Evolutionary conservation across 2,888 invertebrate genomes (phyloP).

Genomic region (Sthenelais limicola): DNA sequence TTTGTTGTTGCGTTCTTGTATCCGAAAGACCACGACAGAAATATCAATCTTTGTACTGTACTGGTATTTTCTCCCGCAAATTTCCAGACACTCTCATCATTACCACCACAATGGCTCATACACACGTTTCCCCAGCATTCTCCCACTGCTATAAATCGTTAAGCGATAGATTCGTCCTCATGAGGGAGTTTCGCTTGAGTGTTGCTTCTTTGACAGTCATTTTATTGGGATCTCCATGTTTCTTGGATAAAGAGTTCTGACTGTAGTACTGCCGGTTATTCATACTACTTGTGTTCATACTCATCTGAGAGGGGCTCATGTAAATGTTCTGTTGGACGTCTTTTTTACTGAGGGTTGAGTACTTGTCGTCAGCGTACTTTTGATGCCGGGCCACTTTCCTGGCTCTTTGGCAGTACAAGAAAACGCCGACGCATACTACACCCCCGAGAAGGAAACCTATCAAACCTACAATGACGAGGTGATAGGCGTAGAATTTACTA

Average conservation of each 20-base stretch:
- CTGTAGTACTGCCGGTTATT: conserved; percentile 45
- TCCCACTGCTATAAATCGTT: conserved; percentile 42
- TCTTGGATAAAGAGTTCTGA: conserved; percentile 48
- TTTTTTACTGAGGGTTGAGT: conserved; percentile 25
- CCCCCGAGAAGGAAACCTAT: conserved; percentile 57
- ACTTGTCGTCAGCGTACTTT: conserved; percentile 36
- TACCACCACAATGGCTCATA: conserved; percentile 12
- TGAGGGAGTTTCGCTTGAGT: conserved; percentile 50
- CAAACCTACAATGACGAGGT: conserved; percentile 56
- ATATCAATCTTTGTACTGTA: too few species aligned
- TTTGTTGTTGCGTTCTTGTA: too few species aligned
- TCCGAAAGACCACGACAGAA: too few species aligned
- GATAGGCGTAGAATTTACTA: conserved; percentile 43
- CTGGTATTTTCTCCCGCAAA: too few species aligned
- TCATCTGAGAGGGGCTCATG: conserved; percentile 45
- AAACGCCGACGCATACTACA: conserved; percentile 53
- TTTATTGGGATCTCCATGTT: conserved; percentile 45
- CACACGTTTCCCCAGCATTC: conserved; percentile 33
- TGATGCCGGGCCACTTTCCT: conserved; percentile 39
- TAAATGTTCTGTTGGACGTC: conserved; percentile 42
- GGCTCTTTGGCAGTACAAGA: conserved; percentile 51
- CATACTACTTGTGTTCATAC: conserved; percentile 44
- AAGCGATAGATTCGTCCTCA: conserved; percentile 46
- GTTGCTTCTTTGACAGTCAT: conserved; percentile 55
- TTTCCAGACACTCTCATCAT: neutral